Conservation (phyloP, 2,888 invertebrate genomes). For the Ectobius pallidus region DNA sequence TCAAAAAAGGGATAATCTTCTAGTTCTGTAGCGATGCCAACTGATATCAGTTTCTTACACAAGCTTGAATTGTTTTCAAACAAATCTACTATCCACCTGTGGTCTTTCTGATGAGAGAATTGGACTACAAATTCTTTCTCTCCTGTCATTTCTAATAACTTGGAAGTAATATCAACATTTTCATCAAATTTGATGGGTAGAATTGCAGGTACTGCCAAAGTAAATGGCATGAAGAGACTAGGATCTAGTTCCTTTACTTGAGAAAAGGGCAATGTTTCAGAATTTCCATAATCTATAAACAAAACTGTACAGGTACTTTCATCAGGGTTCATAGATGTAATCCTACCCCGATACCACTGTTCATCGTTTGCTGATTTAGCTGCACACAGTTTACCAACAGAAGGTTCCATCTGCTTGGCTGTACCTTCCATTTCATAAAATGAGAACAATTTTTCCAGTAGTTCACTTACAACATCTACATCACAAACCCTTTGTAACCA, state of each 20-base stretch:
- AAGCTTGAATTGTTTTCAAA: constrained; percentile 60
- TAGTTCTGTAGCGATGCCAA: neutral
- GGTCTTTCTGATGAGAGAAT: constrained; percentile 56
- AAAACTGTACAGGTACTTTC: constrained; percentile 54
- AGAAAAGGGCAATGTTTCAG: constrained; percentile 56
- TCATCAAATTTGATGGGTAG: constrained; percentile 51
- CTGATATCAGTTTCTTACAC: constrained; percentile 58
- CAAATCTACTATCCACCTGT: constrained; percentile 64
- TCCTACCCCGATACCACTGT: constrained; percentile 74
- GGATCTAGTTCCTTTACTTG: constrained; percentile 47
- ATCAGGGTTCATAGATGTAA: constrained; percentile 56
- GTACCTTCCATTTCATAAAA: constrained; percentile 58
- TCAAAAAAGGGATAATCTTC: neutral
- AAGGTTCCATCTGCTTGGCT: constrained; percentile 52
- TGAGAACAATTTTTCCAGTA: constrained; percentile 63
- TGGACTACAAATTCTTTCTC: constrained; percentile 63
- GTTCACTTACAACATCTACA: constrained; percentile 54
- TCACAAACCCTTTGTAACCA: constrained; percentile 66
- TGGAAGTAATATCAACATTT: constrained; percentile 53
- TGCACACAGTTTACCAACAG: constrained; percentile 64
- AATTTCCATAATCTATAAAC: constrained; percentile 75
- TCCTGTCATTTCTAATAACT: constrained; percentile 52
- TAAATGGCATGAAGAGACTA: constrained; percentile 50
- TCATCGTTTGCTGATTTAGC: constrained; percentile 62
- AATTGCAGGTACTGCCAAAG: constrained; percentile 50